phyloP scores from a whole-genome alignment of 2,113 vertebrate species.

The Ranitomeya imitator region DNA sequence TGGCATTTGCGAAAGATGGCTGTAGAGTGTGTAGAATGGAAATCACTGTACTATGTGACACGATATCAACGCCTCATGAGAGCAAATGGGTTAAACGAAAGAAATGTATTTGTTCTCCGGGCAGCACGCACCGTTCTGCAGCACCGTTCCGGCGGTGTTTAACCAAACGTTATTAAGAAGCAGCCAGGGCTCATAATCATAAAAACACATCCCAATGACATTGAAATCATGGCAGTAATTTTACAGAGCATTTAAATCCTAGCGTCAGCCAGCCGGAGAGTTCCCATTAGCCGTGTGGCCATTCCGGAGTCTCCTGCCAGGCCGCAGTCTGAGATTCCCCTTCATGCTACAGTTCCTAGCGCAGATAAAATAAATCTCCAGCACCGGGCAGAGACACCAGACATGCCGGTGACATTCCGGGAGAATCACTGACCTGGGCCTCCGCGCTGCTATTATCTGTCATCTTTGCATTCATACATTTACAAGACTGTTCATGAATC shows the following conservation, averaged over 20 bases:
- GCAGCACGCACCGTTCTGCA: conserved; percentile 43
- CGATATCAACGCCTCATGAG: background rate
- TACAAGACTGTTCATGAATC: conserved; percentile 71
- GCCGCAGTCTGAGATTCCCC: conserved; percentile 68
- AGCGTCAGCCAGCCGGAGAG: conserved; percentile 64
- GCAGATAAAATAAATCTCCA: conserved; percentile 59
- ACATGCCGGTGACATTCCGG: conserved; percentile 61
- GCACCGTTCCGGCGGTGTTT: conserved; percentile 59
- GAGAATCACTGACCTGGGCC: conserved; percentile 14
- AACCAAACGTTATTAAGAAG: conserved; percentile 70
- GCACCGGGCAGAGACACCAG: conserved; percentile 67
- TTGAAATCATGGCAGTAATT: conserved; percentile 74
- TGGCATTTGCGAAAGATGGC: background rate
- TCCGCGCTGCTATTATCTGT: conserved; percentile 14
- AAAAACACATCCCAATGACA: conserved; percentile 66
- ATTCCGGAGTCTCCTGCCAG: conserved; percentile 55
- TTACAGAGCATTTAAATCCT: conserved; percentile 75
- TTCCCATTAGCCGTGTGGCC: conserved; percentile 70
- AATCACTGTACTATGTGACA: conserved; percentile 11
- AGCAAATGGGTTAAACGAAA: conserved; percentile 3
- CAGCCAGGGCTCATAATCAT: conserved; percentile 69
- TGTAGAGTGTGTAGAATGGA: background rate
- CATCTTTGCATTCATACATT: conserved; percentile 1
- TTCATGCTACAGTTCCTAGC: conserved; percentile 70
- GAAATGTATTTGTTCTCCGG: background rate